phyloP scores from a whole-genome alignment of 2,888 invertebrate species.

The Leptura quadrifasciata region DNA sequence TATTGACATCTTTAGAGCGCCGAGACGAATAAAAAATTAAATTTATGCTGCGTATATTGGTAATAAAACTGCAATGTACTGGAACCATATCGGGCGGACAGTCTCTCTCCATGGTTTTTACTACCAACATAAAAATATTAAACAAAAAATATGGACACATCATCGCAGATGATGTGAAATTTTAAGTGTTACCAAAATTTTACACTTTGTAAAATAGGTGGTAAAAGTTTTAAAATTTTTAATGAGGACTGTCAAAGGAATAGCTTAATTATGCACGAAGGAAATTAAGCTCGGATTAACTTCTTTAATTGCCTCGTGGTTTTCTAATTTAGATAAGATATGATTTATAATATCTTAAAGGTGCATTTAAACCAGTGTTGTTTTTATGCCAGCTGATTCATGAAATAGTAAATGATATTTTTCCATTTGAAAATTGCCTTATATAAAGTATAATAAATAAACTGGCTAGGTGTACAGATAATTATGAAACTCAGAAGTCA shows the following conservation, averaged over 20 bases:
- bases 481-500: background rate
- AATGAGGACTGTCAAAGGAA: slow-evolving; percentile 12
- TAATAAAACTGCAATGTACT: slow-evolving; percentile 56
- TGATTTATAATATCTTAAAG: slow-evolving; percentile 1
- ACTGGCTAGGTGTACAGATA: background rate
- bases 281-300: slow-evolving; percentile 16
- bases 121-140: slow-evolving; percentile 56
- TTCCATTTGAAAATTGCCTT: background rate
- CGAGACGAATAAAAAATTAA: slow-evolving; percentile 62
- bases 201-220: slow-evolving; percentile 60
- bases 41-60: slow-evolving; percentile 60
- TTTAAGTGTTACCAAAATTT: slow-evolving; percentile 56
- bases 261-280: slow-evolving; percentile 14
- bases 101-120: slow-evolving; percentile 51
- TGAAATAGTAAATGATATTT: background rate
- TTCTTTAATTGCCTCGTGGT: slow-evolving; percentile 4
- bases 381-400: background rate
- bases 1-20: slow-evolving; percentile 63
- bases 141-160: slow-evolving; percentile 52
- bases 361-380: background rate
- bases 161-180: slow-evolving; percentile 42
- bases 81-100: slow-evolving; percentile 55
- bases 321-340: slow-evolving; percentile 7
- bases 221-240: slow-evolving; percentile 50
- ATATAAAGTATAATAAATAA: background rate